Base-by-base conservation (phyloP, 1,140 invertebrate species). In the Drosophila sechellia region DNA sequence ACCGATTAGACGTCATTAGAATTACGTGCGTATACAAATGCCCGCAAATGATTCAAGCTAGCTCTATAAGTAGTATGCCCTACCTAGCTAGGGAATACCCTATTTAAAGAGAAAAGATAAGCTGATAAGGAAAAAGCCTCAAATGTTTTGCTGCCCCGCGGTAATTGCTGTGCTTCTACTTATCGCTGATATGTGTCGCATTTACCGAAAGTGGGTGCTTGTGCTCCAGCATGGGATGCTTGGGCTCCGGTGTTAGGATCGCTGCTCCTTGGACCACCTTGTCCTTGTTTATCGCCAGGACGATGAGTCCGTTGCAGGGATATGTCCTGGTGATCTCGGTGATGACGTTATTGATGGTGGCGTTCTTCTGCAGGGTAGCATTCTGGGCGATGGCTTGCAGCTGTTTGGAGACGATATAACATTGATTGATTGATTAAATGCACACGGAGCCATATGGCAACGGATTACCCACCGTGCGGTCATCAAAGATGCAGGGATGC, bases 201-300 rank as follows among this genome's bases (percentile, higher is more conserved):
- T 37, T 77, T 78, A 91, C 89, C 81, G 84, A 83, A 54, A 85
- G 69, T 25, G 89, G 89, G 80, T 89, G 79, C 56, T 83, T 71
- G 53, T 66, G 54, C 20, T 79, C 53, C 37, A 73, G 59, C 40
- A 77, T 56, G 4, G 66, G 61, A 49, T 87, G 81, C 15, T 70
- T 71, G 4, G 64, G 64, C 15, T 71, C 68, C 43, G 42, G 68
- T 10, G 53, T 42, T 0, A n/a, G 34, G 4, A 35, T 10, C 5
- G 49, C 13, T 10, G 2, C 40, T 6, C 34, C 66, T 4, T 71
- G 64, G 1, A 39, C 10, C 13, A 31, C 39, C 6, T 63, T 60
- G 3, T 43, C 35, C 46, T 68, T 68, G 22, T 69, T 49, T 6
- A 17, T 11, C 17, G 46, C 40, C 42, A 81, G 13, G 1, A 72